phyloP scores from a whole-genome alignment of 1,140 invertebrate genomes.

The Drosophila takahashii region DNA sequence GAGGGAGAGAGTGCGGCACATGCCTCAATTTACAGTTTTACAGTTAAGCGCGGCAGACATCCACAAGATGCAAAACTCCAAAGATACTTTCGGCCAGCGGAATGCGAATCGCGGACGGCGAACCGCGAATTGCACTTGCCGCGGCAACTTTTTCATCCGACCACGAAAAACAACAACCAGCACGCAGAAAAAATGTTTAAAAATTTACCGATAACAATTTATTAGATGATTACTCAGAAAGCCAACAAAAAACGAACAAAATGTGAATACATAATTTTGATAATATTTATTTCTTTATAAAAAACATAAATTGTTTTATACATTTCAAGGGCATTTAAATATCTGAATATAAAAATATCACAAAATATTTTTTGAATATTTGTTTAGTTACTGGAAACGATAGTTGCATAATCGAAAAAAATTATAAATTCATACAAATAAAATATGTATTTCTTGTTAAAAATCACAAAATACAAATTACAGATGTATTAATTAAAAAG shows the following conservation, averaged over 20 bases:
- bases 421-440: not conserved
- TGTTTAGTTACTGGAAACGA: too few relatives aligned
- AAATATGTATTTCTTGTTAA: too few relatives aligned
- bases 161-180: conserved; percentile 21
- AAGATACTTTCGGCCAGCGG: conserved; percentile 75
- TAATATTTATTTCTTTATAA: not conserved
- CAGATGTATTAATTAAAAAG: too few relatives aligned
- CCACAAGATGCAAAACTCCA: conserved; percentile 75
- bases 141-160: conserved; percentile 72
- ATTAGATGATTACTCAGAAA: not conserved
- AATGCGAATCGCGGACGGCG: conserved; percentile 65
- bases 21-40: conserved; percentile 81
- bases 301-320: not conserved
- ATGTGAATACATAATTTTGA: not conserved
- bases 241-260: too few relatives aligned
- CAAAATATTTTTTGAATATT: too few relatives aligned
- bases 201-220: not conserved
- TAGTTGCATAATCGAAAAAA: too few relatives aligned
- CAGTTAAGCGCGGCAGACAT: conserved; percentile 70
- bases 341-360: too few relatives aligned
- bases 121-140: conserved; percentile 68
- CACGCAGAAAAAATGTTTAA: not conserved
- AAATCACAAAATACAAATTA: too few relatives aligned
- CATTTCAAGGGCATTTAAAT: too few relatives aligned
- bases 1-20: conserved; percentile 25